Evolutionary conservation across 2,888 invertebrate species (phyloP), one percentile per base, ranked within the genome.

Genomic region (Psococerastis gibbosa): DNA sequence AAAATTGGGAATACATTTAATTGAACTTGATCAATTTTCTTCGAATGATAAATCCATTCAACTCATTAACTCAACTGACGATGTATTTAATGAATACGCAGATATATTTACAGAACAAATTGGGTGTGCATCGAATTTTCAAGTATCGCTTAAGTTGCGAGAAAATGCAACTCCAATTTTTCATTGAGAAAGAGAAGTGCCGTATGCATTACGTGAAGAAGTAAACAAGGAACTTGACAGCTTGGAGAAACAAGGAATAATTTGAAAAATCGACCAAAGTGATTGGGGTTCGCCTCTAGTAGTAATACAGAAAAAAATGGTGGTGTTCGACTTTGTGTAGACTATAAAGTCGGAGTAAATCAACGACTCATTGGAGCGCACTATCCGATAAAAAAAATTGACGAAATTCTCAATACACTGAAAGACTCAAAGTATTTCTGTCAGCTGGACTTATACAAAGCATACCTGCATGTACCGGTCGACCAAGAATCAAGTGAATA

Each of bases 331-430:
- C 23, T 48, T 3, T 50, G 44, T 22, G 49, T 43, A 23, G 49
- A 54, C 45, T 53, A 53, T 35, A 53, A 53, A 46, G 33, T 45
- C 20, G 49, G 49, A 5, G 50, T 54, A 5, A 54, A 55, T 41
- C 41, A 47, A 33, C 43, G 44, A 35, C 33, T 55, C 8, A 42
- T 50, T 2, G 18, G 42, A 6, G 49, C 49, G 41, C 46, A 52
- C 27, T 50, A 49, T 23, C 50, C 51, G 11, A 47, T 51, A 8
- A 41, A 22, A 17, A 31, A 22, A 33, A 46, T 51, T 23, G 48
- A 48, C 16, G 50, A 51, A 20, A 41, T 49, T 11, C 41, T 51
- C 2, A 41, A 45, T 18, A 41, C 42, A 16, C 38, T 50, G 22
- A 43, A 43, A 15, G 43, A 47, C 17, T 43, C 49, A 8, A n/a